These are phyloP conservation scores for Dendrolimus pini DNA, from an alignment of 2,888 invertebrate genomes.

Conservation along the genomic window DNA sequence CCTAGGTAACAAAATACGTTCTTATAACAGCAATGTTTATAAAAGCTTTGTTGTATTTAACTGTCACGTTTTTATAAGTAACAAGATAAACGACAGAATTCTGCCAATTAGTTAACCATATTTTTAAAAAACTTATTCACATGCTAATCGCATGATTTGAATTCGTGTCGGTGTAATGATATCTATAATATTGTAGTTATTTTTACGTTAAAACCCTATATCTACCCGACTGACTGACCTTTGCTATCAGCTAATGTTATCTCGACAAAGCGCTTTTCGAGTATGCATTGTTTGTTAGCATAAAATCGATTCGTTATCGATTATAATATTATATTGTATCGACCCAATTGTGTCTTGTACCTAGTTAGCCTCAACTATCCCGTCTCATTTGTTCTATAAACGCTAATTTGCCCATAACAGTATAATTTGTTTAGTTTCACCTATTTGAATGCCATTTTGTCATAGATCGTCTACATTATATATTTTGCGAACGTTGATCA, in stretches of 20 bases:
- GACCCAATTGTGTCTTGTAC: conserved; percentile 38
- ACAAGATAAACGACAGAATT: too few species aligned
- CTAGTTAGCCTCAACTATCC: conserved; percentile 22
- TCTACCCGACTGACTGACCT: conserved; percentile 31
- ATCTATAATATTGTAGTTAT: conserved; percentile 12
- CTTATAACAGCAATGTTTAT: too few species aligned
- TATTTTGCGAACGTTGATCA: too few species aligned
- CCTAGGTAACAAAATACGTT: too few species aligned
- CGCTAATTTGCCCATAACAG: too few species aligned
- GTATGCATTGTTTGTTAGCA: conserved; percentile 41
- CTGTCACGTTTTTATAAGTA: too few species aligned
- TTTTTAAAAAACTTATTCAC: background rate
- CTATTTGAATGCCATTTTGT: too few species aligned
- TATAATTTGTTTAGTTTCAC: too few species aligned
- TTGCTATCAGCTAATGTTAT: conserved; percentile 36
- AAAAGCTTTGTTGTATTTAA: too few species aligned
- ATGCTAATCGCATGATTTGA: background rate
- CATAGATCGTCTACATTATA: too few species aligned
- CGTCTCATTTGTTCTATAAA: conserved; percentile 23
- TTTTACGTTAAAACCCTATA: conserved; percentile 23
- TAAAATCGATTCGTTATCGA: conserved; percentile 37
- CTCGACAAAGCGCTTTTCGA: conserved; percentile 25
- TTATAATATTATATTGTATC: conserved; percentile 31
- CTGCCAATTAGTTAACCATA: too few species aligned
- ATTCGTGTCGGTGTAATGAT: conserved; percentile 17